Base-by-base conservation (phyloP, 2,113 vertebrate species). In the Oreochromis spilurus region DNA sequence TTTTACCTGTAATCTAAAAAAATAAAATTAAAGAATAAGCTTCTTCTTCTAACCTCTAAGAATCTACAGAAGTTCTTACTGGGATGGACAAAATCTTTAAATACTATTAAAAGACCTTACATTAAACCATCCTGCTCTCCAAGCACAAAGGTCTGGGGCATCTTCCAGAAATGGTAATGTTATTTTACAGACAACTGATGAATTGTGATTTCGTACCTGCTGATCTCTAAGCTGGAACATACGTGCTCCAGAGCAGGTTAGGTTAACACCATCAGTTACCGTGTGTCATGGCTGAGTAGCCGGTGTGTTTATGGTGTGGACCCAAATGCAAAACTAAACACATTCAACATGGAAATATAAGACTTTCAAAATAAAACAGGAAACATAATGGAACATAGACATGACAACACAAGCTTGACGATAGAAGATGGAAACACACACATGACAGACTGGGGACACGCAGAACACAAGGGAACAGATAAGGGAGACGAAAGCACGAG, bases 221-320 rank as follows among this genome's bases (percentile, higher is more conserved):
- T 38, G 19, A 65, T 38, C 34, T 65, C 34, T 38, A 38, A 65
- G 34, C 34, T 67, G 60, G 34, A 67, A 13, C 34, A n/a, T 12
- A 13, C 1, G 4, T 38, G 34, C 62, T 67, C 2, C 34, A 21
- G 62, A 67, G 34, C 62, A 40, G 34, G 34, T 38, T 13, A 67
- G 60, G 19, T 38, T 0, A 38, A 38, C 60, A 65, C 6, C 19
- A 0, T 65, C 17, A 65, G 17, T 4, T 34, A 26, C 24, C 24
- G 0, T 8, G 24, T 58, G 57, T 31, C 26, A 31, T 3, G 0
- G 57, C 26, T 9, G 26, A 60, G 57, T 1, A 58, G 55, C 55
- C 9, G 17, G 50, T n/a, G 50, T n/a, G 50, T 53, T 53, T 53
- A 53, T n/a, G 19, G 50, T 53, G 9, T 53, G 19, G 50, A 53